These are phyloP conservation scores for Opisthocomus hoazin DNA, from an alignment of 2,113 vertebrate genomes.

Conservation along the genomic window DNA sequence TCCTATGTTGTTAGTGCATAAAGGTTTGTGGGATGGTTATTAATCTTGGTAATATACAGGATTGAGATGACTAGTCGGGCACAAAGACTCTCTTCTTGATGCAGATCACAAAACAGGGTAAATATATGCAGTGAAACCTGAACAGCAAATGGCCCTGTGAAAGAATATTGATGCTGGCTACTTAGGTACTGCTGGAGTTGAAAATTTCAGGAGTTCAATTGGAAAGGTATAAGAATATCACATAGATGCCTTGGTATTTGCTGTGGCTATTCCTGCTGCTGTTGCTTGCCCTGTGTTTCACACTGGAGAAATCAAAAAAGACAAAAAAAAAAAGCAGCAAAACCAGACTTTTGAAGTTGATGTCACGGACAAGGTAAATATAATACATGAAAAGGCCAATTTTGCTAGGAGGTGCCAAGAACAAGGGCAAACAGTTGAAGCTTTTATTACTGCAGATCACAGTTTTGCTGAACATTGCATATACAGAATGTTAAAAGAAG, in stretches of 20 bases:
- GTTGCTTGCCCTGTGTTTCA: not conserved
- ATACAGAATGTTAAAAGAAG: slow-evolving; percentile 32
- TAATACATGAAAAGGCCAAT: slow-evolving; percentile 37
- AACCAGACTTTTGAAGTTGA: not conserved
- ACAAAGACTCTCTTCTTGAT: not conserved
- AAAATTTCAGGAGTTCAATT: not conserved
- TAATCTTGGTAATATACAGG: not conserved
- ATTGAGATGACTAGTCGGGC: not conserved
- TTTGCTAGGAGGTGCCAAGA: slow-evolving; percentile 44
- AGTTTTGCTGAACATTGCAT: slow-evolving; percentile 56
- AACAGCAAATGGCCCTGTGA: not conserved
- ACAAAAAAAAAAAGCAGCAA: not conserved
- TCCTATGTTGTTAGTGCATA: not conserved
- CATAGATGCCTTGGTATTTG: not conserved
- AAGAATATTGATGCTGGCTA: not conserved
- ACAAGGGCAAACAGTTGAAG: slow-evolving; percentile 33
- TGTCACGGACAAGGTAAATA: slow-evolving; percentile 10
- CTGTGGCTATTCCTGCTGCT: not conserved
- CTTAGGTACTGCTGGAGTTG: not conserved
- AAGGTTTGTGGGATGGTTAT: not conserved
- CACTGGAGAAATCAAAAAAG: not conserved
- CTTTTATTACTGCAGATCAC: slow-evolving; percentile 50
- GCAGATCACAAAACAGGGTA: not conserved
- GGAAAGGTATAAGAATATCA: not conserved
- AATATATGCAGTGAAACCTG: not conserved